These are phyloP conservation scores for Leptodactylus fallax DNA, from an alignment of 2,797 vertebrate genomes.

Conservation along the genomic window DNA sequence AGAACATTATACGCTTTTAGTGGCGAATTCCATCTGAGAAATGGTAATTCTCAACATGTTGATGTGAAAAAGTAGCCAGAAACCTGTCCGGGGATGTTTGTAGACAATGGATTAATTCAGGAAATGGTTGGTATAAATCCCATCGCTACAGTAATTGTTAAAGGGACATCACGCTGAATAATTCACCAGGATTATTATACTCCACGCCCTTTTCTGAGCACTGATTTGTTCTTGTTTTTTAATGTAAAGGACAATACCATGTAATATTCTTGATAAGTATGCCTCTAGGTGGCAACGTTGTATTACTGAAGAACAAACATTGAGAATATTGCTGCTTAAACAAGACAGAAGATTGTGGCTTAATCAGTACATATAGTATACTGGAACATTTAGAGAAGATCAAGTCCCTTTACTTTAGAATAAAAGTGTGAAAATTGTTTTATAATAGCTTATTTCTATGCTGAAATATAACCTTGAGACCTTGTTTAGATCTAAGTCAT, in stretches of 20 bases:
- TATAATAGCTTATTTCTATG: neutral
- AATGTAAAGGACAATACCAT: neutral
- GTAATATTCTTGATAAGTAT: neutral
- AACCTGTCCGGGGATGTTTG: neutral
- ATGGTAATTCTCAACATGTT: slow-evolving; percentile 1
- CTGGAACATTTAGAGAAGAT: neutral
- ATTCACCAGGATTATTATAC: neutral
- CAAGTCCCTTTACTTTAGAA: no score
- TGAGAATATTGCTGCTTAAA: neutral
- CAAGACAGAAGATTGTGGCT: neutral
- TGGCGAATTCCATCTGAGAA: neutral
- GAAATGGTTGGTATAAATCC: neutral
- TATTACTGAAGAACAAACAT: neutral
- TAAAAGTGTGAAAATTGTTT: neutral
- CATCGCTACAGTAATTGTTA: neutral
- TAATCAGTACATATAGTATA: neutral
- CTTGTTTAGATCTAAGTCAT: no score
- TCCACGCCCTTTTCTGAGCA: neutral
- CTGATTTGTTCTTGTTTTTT: neutral
- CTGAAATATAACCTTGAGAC: neutral
- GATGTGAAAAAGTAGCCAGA: neutral
- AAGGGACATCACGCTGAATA: neutral
- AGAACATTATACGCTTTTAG: slow-evolving; percentile 13
- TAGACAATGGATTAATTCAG: neutral
- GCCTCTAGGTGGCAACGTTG: neutral